phyloP scores from a whole-genome alignment of 2,113 vertebrate species.

The Mugil cephalus region DNA sequence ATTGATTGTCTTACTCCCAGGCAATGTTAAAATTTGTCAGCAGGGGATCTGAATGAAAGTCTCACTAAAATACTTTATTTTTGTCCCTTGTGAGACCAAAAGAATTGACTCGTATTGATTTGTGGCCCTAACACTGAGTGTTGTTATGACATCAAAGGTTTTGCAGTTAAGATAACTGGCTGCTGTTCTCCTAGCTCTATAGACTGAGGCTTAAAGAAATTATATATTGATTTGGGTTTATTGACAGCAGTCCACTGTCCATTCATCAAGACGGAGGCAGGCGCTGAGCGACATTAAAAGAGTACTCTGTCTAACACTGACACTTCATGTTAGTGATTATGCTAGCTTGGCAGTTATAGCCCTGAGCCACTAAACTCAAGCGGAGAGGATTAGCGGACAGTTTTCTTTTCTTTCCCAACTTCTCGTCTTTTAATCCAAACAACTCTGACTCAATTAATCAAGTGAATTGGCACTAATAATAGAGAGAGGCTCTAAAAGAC shows the following conservation, averaged over 20 bases:
- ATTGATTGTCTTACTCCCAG: constrained; percentile 46
- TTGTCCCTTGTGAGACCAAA: neutral
- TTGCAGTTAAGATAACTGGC: neutral
- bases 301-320: neutral
- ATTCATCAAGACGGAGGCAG: constrained; percentile 12
- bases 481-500: too few relatives aligned
- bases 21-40: constrained; percentile 31
- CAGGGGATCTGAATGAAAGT: constrained; percentile 27
- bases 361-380: too few relatives aligned
- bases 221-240: constrained; percentile 3
- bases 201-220: neutral
- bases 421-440: too few relatives aligned
- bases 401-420: too few relatives aligned
- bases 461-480: too few relatives aligned
- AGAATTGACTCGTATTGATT: constrained; percentile 37
- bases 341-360: too few relatives aligned
- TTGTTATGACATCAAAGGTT: neutral
- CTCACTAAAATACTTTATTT: constrained; percentile 36
- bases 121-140: neutral
- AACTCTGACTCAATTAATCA: too few relatives aligned
- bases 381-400: too few relatives aligned
- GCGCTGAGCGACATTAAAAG: neutral
- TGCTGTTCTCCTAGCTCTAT: neutral
- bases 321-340: neutral
- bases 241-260: neutral